phyloP scores from a whole-genome alignment of 2,797 vertebrate species.

The Pangasius macronema region DNA sequence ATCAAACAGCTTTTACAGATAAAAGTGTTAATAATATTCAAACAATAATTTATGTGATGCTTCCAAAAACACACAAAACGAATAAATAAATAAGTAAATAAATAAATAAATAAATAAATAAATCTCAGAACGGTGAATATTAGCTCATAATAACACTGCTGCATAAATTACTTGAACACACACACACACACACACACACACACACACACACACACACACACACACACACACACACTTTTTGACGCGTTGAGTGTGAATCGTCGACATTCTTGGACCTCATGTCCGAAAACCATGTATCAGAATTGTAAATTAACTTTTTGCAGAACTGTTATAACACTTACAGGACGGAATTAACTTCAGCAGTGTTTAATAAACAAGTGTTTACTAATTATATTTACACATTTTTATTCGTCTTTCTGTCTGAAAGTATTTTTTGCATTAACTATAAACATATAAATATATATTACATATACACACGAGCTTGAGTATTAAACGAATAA shows the following conservation, averaged over 20 bases:
- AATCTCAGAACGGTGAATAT: not conserved
- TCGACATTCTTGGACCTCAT: not conserved
- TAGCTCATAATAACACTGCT: not conserved
- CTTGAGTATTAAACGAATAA: not conserved
- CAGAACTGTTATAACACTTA: not conserved
- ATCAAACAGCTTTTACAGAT: not conserved
- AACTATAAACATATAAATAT: not conserved
- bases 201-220: not conserved
- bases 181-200: not conserved
- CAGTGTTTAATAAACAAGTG: not conserved
- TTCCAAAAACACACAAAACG: not conserved
- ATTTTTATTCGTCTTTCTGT: no score
- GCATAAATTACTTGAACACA: not conserved
- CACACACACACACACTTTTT: constrained; percentile 9
- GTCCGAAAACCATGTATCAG: not conserved
- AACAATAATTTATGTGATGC: not conserved
- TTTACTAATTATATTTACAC: not conserved
- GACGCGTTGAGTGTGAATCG: not conserved
- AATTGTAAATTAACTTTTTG: not conserved
- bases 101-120: not conserved
- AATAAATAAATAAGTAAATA: no score
- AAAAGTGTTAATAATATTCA: not conserved
- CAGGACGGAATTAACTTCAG: no score
- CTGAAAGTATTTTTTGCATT: not conserved
- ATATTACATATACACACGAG: no score